Conservation (phyloP, 2,888 invertebrate species). For the Nomada hirtipes region DNA sequence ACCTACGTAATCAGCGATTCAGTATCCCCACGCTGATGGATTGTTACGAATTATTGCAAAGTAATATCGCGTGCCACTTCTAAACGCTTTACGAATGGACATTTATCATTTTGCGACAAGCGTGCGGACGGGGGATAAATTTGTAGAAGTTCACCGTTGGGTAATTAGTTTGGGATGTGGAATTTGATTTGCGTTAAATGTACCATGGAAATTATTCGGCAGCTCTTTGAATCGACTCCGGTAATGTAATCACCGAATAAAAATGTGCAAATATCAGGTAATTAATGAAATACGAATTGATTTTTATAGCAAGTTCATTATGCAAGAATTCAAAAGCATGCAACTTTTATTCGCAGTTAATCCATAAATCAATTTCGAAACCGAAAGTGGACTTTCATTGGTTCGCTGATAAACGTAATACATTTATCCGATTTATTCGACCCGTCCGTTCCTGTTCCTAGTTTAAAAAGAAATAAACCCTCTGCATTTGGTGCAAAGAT, state of each 20-base stretch:
- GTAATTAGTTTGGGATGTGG: background rate
- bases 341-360: background rate
- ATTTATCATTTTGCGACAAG: background rate
- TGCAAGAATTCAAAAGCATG: too few species aligned
- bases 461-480: too few species aligned
- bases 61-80: conserved; percentile 2
- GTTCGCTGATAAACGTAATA: background rate
- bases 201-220: too few species aligned
- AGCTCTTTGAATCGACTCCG: too few species aligned
- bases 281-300: too few species aligned
- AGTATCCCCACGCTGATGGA: background rate
- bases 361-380: too few species aligned
- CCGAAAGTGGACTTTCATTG: background rate
- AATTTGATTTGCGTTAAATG: too few species aligned
- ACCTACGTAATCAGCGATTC: conserved; percentile 36
- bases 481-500: too few species aligned
- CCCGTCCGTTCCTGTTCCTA: too few species aligned
- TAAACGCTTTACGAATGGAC: conserved; percentile 50
- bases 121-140: background rate
- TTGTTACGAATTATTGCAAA: conserved; percentile 5
- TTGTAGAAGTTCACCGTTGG: background rate
- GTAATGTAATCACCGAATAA: background rate
- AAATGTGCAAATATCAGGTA: background rate
- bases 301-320: too few species aligned
- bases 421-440: too few species aligned